Evolutionary conservation across 1,140 invertebrate species (phyloP).

Genomic region (Sarcophaga bullata): DNA sequence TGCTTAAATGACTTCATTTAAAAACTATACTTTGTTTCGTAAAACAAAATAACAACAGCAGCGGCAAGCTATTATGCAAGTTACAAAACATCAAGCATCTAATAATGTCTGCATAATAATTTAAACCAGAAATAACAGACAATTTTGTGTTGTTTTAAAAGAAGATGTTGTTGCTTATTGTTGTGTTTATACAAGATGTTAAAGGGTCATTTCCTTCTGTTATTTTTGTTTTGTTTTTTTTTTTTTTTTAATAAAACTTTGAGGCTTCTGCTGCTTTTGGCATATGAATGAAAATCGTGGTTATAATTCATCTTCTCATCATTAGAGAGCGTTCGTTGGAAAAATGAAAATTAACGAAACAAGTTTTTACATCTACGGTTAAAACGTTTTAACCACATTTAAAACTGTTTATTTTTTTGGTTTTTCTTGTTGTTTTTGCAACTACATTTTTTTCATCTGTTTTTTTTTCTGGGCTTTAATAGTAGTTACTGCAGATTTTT

Average conservation of each 20-base stretch:
- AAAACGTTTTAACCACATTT: background rate
- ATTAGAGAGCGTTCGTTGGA: background rate
- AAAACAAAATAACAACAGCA: background rate
- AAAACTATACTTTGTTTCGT: background rate
- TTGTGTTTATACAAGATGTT: background rate
- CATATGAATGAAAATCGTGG: background rate
- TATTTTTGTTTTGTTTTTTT: background rate
- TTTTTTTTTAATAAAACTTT: no score
- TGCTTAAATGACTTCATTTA: background rate
- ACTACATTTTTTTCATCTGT: background rate
- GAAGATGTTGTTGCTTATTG: no score
- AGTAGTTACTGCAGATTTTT: background rate
- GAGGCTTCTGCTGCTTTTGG: background rate
- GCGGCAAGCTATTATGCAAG: background rate
- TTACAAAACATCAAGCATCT: background rate
- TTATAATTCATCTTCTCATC: constrained; percentile 24
- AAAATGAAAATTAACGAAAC: background rate
- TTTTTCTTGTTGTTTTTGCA: background rate
- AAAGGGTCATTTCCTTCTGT: constrained; percentile 16
- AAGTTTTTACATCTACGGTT: constrained; percentile 12
- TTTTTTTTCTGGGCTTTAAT: no score
- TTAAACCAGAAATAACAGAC: no score
- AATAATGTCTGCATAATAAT: no score
- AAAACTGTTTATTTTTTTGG: background rate
- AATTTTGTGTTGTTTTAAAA: no score